Base-by-base conservation (phyloP, 2,888 invertebrate species). In the Lamellibrachia columna region DNA sequence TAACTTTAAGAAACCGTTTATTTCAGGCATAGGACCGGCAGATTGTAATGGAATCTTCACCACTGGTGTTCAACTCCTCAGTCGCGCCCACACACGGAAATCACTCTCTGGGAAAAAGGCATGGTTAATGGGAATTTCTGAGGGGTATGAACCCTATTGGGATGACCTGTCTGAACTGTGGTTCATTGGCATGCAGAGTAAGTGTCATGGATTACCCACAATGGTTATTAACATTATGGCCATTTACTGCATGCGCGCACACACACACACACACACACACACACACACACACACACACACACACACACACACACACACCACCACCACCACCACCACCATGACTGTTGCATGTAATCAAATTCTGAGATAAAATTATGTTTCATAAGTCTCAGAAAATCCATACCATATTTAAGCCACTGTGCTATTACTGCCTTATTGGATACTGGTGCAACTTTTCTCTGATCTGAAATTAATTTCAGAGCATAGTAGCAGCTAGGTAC, bases 1-100 rank as follows among this genome's bases (percentile, higher is more conserved):
- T 75, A 75, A 75, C n/a, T 58, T 58, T 75, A 75, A 75, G 75
- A 75, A 75, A 75, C 75, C n/a, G 75, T 75, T 75, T 15, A 75
- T 75, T 75, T 15, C 75, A 75, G 75, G 75, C 22, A 22, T 75
- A 22, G n/a, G 75, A 6, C 75, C 75, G 3, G 75, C n/a, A 4
- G 75, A 75, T 6, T 75, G 75, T 75, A n/a, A 75, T 15, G 22
- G 75, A 75, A 2, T 75, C 75, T 15, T 75, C 22, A 15, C 75
- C 3, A 22, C 75, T 22, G 75, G 4, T n/a, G 22, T 75, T 15
- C 15, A n/a, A 15, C 75, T 75, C 75, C 75, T 75, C 22, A 75
- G 75, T 75, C 75, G 75, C 15, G 75, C n/a, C 22, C 75, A 75
- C 75, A 75, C 75, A n/a, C 15, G 75, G 75, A 75, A 6, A 6